phyloP scores from a whole-genome alignment of 2,113 vertebrate genomes.

The Morphnarchus princeps region DNA sequence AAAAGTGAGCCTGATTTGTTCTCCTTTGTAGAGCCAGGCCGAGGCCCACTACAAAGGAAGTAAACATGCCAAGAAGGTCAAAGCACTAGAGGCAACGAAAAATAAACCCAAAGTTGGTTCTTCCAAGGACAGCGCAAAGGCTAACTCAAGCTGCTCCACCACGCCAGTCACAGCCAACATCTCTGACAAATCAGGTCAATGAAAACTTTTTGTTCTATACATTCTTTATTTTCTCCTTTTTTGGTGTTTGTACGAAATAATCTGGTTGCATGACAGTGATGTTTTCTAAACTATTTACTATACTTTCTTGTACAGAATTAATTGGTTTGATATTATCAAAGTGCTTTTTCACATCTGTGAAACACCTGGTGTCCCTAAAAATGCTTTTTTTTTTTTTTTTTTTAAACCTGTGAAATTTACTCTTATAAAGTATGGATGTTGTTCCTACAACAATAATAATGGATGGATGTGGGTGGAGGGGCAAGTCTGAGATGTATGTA shows the following conservation, averaged over 20 bases:
- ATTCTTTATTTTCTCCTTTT: slow-evolving; percentile 52
- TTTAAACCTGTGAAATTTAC: background rate
- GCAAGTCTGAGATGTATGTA: background rate
- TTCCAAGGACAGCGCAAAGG: slow-evolving; percentile 84
- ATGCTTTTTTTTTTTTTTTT: background rate
- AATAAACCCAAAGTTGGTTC: slow-evolving; percentile 84
- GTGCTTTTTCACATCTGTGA: background rate
- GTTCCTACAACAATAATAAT: background rate
- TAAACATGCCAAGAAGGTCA: slow-evolving; percentile 99
- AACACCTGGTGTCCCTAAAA: background rate
- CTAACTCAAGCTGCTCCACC: slow-evolving; percentile 76
- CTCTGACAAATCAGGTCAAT: slow-evolving; percentile 89
- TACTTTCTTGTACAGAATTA: slow-evolving; percentile 26
- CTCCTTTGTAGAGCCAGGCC: slow-evolving; percentile 95
- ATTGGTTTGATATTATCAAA: slow-evolving; percentile 20
- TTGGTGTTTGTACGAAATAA: background rate
- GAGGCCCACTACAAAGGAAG: slow-evolving; percentile 99
- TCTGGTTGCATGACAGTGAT: slow-evolving; percentile 38
- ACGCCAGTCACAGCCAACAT: slow-evolving; percentile 75
- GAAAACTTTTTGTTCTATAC: slow-evolving; percentile 75
- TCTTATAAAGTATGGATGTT: background rate
- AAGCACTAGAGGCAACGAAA: slow-evolving; percentile 95
- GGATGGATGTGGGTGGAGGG: background rate
- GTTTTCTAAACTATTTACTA: slow-evolving; percentile 27
- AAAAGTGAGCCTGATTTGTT: slow-evolving; percentile 88